Conservation (phyloP, 2,888 invertebrate species). For the Dusona sp. region DNA sequence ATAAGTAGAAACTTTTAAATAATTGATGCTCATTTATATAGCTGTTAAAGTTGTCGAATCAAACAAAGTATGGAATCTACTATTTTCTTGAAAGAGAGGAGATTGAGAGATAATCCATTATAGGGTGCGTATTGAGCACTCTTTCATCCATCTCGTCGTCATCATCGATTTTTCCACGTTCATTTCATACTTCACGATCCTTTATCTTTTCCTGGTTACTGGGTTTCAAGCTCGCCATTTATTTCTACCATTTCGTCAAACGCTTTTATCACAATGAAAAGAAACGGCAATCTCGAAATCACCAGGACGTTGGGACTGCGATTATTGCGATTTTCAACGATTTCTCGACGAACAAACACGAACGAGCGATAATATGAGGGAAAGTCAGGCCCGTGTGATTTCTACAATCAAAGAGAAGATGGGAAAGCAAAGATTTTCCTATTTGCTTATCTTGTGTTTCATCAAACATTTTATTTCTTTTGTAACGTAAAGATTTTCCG, state of each 20-base stretch:
- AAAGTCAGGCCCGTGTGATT: constrained; percentile 12
- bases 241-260: constrained; percentile 39
- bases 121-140: background rate
- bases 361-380: constrained; percentile 41
- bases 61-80: constrained; percentile 1
- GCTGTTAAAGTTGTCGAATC: constrained; percentile 13
- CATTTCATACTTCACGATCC: background rate
- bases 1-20: background rate
- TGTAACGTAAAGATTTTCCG: constrained; percentile 32
- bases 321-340: constrained; percentile 39
- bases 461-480: constrained; percentile 1
- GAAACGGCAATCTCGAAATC: constrained; percentile 32
- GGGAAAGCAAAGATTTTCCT: constrained; percentile 18
- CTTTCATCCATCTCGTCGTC: constrained; percentile 10
- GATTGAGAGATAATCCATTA: constrained; percentile 23
- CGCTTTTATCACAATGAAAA: constrained; percentile 33
- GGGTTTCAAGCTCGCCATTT: constrained; percentile 18
- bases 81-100: constrained; percentile 9
- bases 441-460: constrained; percentile 32
- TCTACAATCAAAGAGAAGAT: constrained; percentile 23
- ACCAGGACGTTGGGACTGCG: constrained; percentile 21
- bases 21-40: background rate
- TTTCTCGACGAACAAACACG: constrained; percentile 23
- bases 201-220: constrained; percentile 17
- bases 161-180: constrained; percentile 19